Base-by-base conservation (phyloP, 2,113 vertebrate genomes). In the Prunella himalayana region DNA sequence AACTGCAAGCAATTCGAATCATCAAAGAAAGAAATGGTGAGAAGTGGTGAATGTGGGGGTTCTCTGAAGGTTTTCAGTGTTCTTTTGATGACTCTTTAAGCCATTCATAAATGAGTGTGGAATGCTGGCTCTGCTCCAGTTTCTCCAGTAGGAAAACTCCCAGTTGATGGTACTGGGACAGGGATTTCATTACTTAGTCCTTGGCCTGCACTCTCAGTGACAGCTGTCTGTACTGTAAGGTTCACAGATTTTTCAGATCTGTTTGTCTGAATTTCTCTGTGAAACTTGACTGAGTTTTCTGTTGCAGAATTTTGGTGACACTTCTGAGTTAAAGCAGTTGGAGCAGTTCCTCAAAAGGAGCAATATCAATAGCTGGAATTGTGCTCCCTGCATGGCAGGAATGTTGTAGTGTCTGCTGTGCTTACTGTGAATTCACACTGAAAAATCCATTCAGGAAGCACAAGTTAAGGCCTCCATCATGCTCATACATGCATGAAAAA, bases 11-110 rank as follows among this genome's bases (percentile, higher is more conserved):
- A 22, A 98, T 99, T 94, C 97, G 98, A 50, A 98, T 99, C 92
- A 99, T 99, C 86, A 99, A 99, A 96, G 99, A 99, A 96, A 98
- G 98, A 91, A 99, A 99, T 30, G 99, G 99, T 99, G 98, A 97
- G 94, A 60, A 45, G 42, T 31, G 33, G 7, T 45, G 68, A 82
- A 63, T 2, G 3, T 14, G 41, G 28, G n/a, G 7, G 24, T 41
- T 47, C 49, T 7, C 47, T 73, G 88, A 15, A 57, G 14, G n/a
- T 60, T 31, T 81, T 65, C 12, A 15, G 27, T 33, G 12, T 41
- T 87, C 18, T 80, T 51, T 22, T 41, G 33, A 15, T 75, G 57
- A 24, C 65, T 81, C 2, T 27, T 15, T 63, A 35, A 65, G 60
- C 39, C 4, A 0, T 30, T 77, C 16, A 37, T 53, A 65, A 59